Conservation (phyloP, 1,140 invertebrate genomes). For the Drosophila pseudoananassae region DNA sequence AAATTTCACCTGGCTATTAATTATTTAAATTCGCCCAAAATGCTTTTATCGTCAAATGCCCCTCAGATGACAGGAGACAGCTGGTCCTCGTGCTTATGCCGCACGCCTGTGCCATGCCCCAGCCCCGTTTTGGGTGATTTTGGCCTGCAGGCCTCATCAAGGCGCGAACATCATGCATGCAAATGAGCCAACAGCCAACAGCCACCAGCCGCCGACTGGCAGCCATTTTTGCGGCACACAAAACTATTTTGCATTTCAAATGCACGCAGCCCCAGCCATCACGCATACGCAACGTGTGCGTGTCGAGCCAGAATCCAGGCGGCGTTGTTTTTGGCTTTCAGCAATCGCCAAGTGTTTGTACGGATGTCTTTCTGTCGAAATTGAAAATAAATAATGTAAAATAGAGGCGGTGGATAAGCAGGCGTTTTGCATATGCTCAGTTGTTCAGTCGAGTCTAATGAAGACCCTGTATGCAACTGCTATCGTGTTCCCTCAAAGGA, state of each 20-base stretch:
- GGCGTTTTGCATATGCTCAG: slow-evolving; percentile 46
- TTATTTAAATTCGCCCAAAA: slow-evolving; percentile 59
- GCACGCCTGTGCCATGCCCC: not conserved
- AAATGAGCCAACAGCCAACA: slow-evolving; percentile 56
- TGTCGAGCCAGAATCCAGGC: not conserved
- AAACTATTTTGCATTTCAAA: slow-evolving; percentile 78
- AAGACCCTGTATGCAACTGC: slow-evolving; percentile 33
- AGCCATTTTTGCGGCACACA: slow-evolving; percentile 59
- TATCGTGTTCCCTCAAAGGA: slow-evolving; percentile 41
- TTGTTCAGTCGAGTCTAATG: slow-evolving; percentile 43
- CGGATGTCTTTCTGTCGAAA: slow-evolving; percentile 37
- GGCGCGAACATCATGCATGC: slow-evolving; percentile 69
- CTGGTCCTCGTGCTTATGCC: slow-evolving; percentile 9
- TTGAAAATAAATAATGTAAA: slow-evolving; percentile 75
- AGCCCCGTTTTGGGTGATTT: not conserved
- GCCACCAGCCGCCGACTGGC: slow-evolving; percentile 42
- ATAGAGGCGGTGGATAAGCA: slow-evolving; percentile 19
- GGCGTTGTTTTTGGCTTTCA: slow-evolving; percentile 32
- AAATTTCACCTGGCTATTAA: slow-evolving; percentile 52
- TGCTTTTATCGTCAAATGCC: slow-evolving; percentile 49
- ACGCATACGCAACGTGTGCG: slow-evolving; percentile 62
- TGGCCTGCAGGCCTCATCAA: slow-evolving; percentile 46
- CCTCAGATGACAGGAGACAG: slow-evolving; percentile 32
- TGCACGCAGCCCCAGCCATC: slow-evolving; percentile 54
- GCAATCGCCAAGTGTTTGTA: slow-evolving; percentile 26